These are phyloP conservation scores for Eumeta japonica DNA, from an alignment of 1,140 invertebrate species.

Conservation along the genomic window DNA sequence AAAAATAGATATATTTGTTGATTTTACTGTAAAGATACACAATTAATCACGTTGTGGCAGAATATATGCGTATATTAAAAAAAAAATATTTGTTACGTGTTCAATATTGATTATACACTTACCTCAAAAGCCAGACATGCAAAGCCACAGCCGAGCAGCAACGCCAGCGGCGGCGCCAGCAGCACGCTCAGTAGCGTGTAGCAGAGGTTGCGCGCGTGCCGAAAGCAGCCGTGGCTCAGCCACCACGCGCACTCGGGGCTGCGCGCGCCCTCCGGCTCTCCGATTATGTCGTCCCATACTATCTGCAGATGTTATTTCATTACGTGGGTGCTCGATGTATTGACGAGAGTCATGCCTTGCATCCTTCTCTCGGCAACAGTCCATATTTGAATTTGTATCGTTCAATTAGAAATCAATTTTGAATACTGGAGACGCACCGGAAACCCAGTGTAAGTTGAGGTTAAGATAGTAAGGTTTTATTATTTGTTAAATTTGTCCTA, in stretches of 20 bases:
- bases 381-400: too few relatives aligned
- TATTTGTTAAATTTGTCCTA: too few relatives aligned
- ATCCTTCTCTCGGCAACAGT: too few relatives aligned
- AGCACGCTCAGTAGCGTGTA: constrained; percentile 69
- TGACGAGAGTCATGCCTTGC: too few relatives aligned
- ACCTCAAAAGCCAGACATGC: constrained; percentile 75
- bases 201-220: constrained; percentile 66
- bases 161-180: constrained; percentile 66
- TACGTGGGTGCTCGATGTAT: too few relatives aligned
- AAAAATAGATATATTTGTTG: too few relatives aligned
- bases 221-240: constrained; percentile 69
- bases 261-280: constrained; percentile 72
- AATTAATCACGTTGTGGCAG: not conserved
- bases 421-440: too few relatives aligned
- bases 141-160: constrained; percentile 70
- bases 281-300: constrained; percentile 75
- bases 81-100: not conserved
- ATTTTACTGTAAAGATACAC: not conserved
- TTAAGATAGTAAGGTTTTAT: too few relatives aligned
- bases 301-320: constrained; percentile 57
- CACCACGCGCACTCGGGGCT: constrained; percentile 76
- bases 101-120: constrained; percentile 19
- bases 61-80: not conserved
- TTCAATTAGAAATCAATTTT: too few relatives aligned
- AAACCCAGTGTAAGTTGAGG: too few relatives aligned